Evolutionary conservation across 2,797 vertebrate species (phyloP), one percentile per base, ranked within the genome.

Genomic region (Sebastes taczanowskii): DNA sequence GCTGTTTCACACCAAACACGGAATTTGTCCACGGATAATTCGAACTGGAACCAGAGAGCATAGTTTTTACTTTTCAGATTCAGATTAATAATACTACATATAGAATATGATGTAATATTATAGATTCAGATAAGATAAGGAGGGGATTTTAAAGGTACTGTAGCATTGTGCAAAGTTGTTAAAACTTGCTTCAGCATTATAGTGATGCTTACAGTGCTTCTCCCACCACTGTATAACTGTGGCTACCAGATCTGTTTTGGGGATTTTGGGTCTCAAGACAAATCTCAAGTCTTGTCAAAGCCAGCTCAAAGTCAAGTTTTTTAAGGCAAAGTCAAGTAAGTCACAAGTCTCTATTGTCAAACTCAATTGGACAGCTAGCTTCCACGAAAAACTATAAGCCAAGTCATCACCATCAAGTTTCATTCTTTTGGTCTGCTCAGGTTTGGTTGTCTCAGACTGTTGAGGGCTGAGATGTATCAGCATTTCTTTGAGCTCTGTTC

Each of bases 31-130:
- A 4, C 14, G 2, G 38, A 46, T 46, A 46, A 38, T 38, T 38
- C 1, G 0, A 0, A 46, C 16, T 3, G 42, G 42, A 46, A 46
- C 42, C 14, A 1, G 42, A 46, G 42, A 1, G 3, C 14, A 1
- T 18, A 3, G 42, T 18, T 46, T 46, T 46, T 58, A 27, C 11
- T 58, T 7, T 27, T 9, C 13, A 8, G 6, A 52, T 52, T 30
- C 8, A 8, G 6, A 52, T 52, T 30, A 35, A 4, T 52, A 5
- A 63, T 25, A 8, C 18, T 18, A 29, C 11, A 18, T 32, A 64
- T 55, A 4, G 1, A 27, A 63, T 14, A 14, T 9, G 14, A 30
- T 53, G 38, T 7, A 11, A 10, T 71, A 4, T 42, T 13, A 29
- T 7, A 46, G 35, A 25, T 71, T 42, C 0, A 27, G 22, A 11